These are phyloP conservation scores for Eurois occulta DNA, from an alignment of 2,888 invertebrate species.

Conservation along the genomic window DNA sequence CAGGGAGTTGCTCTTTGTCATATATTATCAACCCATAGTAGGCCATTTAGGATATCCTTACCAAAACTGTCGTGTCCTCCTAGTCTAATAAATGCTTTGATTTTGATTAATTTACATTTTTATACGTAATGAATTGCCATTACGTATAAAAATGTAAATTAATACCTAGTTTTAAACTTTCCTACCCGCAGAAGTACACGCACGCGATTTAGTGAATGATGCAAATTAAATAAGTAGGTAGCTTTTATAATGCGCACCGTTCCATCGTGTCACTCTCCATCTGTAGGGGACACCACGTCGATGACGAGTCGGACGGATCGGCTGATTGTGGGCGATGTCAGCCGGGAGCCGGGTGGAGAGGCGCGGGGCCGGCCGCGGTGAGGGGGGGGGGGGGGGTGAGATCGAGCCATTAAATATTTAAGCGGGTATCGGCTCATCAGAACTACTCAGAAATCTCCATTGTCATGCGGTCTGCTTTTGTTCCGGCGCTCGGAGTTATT, in stretches of 20 bases:
- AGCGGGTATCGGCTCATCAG: slow-evolving; percentile 44
- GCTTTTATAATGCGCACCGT: slow-evolving; percentile 11
- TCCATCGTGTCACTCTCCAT: neutral
- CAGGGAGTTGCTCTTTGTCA: no score
- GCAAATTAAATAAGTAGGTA: slow-evolving; percentile 3
- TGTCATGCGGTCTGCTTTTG: slow-evolving; percentile 40
- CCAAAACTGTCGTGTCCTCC: no score
- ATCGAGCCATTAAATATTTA: slow-evolving; percentile 45
- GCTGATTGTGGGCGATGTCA: slow-evolving; percentile 13
- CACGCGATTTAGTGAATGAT: neutral
- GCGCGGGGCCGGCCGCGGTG: neutral
- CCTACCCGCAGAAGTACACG: neutral
- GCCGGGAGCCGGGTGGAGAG: neutral
- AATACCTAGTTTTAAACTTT: neutral
- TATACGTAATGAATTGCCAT: no score
- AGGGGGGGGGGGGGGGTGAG: neutral
- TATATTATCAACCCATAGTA: no score
- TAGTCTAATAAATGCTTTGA: no score
- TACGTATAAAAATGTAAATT: no score
- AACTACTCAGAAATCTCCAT: slow-evolving; percentile 33
- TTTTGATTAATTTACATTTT: no score
- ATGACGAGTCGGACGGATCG: slow-evolving; percentile 20
- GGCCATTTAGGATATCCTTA: no score
- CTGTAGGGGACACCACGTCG: slow-evolving; percentile 26
- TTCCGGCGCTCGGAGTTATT: slow-evolving; percentile 37